Percentiles rank a stretch among this genome's conserved stretches.
These are phyloP conservation scores for Aquatica leii DNA, from an alignment of 2,888 invertebrate genomes.

Conservation along the genomic window DNA sequence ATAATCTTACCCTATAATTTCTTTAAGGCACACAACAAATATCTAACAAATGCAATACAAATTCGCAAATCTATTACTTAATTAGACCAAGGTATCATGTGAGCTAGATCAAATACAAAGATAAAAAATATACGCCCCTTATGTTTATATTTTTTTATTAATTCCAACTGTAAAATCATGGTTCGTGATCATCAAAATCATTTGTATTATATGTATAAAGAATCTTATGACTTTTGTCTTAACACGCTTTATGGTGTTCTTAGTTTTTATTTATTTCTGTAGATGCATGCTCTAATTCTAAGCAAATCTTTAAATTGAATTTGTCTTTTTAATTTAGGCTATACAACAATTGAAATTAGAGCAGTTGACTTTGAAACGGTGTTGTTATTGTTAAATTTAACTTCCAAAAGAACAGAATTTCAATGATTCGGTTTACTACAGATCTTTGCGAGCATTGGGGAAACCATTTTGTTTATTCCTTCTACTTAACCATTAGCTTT, in stretches of 20 bases:
- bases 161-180: conserved; percentile 2
- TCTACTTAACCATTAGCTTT: conserved; percentile 50
- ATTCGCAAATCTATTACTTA: no score
- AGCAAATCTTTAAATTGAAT: neutral
- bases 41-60: no score
- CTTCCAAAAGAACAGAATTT: conserved; percentile 35
- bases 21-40: no score
- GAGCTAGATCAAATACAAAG: neutral
- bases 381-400: conserved; percentile 43
- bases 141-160: conserved; percentile 12
- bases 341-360: conserved; percentile 45
- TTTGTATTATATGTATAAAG: neutral
- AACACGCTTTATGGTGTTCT: neutral
- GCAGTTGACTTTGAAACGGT: no score
- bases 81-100: neutral
- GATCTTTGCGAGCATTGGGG: conserved; percentile 45
- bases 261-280: neutral
- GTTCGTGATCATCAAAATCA: neutral
- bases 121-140: neutral
- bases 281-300: neutral
- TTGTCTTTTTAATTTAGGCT: conserved; percentile 45
- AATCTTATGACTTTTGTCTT: neutral
- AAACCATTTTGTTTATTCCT: conserved; percentile 41
- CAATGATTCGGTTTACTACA: conserved; percentile 39
- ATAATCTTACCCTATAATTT: no score